phyloP scores from a whole-genome alignment of 2,113 vertebrate species.

The Archocentrus centrarchus region DNA sequence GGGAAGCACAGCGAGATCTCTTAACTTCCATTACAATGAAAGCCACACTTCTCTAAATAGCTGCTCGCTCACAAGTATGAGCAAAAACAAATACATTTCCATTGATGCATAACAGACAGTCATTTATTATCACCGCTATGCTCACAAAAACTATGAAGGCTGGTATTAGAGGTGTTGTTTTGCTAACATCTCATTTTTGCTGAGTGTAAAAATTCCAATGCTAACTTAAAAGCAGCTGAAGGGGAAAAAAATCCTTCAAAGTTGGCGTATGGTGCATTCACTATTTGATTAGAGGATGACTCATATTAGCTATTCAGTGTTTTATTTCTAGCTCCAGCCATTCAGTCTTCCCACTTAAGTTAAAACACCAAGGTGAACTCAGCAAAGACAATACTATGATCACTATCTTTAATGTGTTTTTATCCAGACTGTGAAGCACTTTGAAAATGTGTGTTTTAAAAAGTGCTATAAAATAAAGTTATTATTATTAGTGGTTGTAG shows the following conservation, averaged over 20 bases:
- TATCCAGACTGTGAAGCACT: background rate
- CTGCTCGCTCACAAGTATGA: background rate
- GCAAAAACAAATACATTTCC: conserved; percentile 25
- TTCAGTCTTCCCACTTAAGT: background rate
- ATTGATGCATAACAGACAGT: conserved; percentile 1
- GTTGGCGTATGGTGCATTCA: background rate
- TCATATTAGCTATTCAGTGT: background rate
- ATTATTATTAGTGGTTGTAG: background rate
- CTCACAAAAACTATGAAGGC: background rate
- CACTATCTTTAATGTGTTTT: background rate
- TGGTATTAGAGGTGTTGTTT: conserved; percentile 1
- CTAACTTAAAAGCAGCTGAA: background rate
- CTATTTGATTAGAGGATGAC: background rate
- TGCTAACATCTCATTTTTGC: conserved; percentile 6
- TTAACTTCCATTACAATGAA: conserved; percentile 48
- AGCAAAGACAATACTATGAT: background rate
- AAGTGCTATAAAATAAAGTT: background rate
- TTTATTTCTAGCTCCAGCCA: background rate
- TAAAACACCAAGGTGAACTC: background rate
- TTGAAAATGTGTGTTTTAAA: background rate
- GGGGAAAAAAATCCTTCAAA: background rate
- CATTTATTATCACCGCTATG: background rate
- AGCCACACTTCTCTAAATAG: conserved; percentile 65
- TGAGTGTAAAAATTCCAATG: background rate
- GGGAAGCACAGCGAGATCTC: conserved; percentile 56